A percentile compares a stretch with the other conserved stretches of the same genome.
Evolutionary conservation across 2,888 invertebrate genomes (phyloP).

Genomic region (Nemotelus pantherinus): DNA sequence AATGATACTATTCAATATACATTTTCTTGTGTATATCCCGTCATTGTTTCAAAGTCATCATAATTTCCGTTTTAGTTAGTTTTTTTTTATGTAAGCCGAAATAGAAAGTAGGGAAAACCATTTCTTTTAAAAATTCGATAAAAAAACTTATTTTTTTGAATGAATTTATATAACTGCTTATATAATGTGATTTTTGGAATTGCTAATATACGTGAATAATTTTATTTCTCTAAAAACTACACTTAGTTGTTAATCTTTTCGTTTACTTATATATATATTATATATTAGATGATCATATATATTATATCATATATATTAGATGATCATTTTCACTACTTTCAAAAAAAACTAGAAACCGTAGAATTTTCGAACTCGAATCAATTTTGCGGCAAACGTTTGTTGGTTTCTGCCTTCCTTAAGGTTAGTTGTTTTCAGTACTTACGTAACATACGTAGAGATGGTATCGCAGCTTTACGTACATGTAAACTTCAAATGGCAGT

Average conservation of each 20-base stretch:
- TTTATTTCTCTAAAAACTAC: slow-evolving; percentile 28
- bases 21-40: slow-evolving; percentile 36
- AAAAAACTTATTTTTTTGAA: slow-evolving; percentile 8
- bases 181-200: slow-evolving; percentile 29
- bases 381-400: slow-evolving; percentile 4
- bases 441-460: slow-evolving; percentile 28
- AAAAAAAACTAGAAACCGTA: background rate
- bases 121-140: slow-evolving; percentile 27
- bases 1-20: background rate
- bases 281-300: too few species aligned
- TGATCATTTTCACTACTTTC: background rate
- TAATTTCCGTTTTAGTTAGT: slow-evolving; percentile 14
- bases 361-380: background rate
- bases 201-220: slow-evolving; percentile 7
- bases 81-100: background rate
- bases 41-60: background rate
- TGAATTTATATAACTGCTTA: slow-evolving; percentile 26
- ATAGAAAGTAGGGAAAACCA: slow-evolving; percentile 7
- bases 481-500: too few species aligned
- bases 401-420: background rate
- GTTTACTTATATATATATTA: background rate
- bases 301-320: background rate
- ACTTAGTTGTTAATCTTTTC: slow-evolving; percentile 23
- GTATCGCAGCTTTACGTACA: background rate
- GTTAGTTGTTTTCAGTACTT: slow-evolving; percentile 22